Conservation (phyloP, 1,140 invertebrate genomes). For the Vanessa atalanta region DNA sequence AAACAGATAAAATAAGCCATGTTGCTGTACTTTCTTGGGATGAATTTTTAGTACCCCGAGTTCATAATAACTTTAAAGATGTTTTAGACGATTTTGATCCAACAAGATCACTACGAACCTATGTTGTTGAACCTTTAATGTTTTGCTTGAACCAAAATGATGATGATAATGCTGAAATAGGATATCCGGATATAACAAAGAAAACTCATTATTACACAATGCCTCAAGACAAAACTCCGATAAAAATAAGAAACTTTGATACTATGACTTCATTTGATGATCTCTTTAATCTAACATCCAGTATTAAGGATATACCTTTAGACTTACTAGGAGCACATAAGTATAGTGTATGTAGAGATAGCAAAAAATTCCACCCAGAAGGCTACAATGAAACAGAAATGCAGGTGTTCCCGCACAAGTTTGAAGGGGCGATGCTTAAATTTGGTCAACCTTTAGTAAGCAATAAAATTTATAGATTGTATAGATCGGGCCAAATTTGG, state of each 20-base stretch:
- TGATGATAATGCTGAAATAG: slow-evolving; percentile 72
- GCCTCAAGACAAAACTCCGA: slow-evolving; percentile 53
- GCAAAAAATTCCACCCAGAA: slow-evolving; percentile 57
- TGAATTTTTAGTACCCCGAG: slow-evolving; percentile 84
- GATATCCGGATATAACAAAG: slow-evolving; percentile 74
- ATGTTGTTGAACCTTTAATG: slow-evolving; percentile 59
- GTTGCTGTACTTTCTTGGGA: slow-evolving; percentile 82
- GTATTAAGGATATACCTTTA: slow-evolving; percentile 51
- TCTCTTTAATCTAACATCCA: slow-evolving; percentile 63
- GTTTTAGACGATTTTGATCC: slow-evolving; percentile 72
- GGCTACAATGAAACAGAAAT: slow-evolving; percentile 78
- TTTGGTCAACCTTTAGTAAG: slow-evolving; percentile 69
- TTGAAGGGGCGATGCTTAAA: slow-evolving; percentile 77
- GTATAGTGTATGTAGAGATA: slow-evolving; percentile 74
- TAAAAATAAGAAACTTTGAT: slow-evolving; percentile 73
- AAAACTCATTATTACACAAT: slow-evolving; percentile 77
- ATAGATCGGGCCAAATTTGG: slow-evolving; percentile 76
- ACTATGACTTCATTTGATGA: slow-evolving; percentile 73
- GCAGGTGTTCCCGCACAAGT: slow-evolving; percentile 76
- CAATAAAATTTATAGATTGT: slow-evolving; percentile 77
- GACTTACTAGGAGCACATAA: slow-evolving; percentile 73
- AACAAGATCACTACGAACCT: slow-evolving; percentile 59
- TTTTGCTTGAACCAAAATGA: slow-evolving; percentile 78
- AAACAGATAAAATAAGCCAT: slow-evolving; percentile 78
- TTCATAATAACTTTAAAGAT: slow-evolving; percentile 77